Conservation (phyloP, 1,140 invertebrate species). For the Monomorium pharaonis region DNA sequence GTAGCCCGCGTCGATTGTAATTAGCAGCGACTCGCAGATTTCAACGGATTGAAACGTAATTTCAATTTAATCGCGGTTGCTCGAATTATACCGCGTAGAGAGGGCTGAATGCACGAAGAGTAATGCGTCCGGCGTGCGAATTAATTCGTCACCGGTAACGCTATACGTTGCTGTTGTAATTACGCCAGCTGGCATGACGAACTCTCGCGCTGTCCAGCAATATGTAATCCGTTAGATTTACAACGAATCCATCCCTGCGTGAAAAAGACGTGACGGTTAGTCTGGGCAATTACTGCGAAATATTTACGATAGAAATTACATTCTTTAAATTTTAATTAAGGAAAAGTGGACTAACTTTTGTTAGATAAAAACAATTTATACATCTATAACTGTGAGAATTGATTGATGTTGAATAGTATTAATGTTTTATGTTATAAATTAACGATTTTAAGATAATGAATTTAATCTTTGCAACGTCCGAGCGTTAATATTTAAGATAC, state of each 20-base stretch:
- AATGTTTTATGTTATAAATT: neutral
- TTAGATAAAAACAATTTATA: neutral
- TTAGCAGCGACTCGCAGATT: slow-evolving; percentile 29
- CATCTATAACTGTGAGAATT: neutral
- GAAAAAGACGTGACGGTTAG: neutral
- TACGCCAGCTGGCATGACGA: slow-evolving; percentile 45
- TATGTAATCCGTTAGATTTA: slow-evolving; percentile 2
- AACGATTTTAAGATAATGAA: neutral
- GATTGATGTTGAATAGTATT: neutral
- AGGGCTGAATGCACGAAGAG: slow-evolving; percentile 55
- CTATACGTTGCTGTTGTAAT: slow-evolving; percentile 37
- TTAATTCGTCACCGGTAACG: slow-evolving; percentile 56
- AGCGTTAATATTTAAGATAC: neutral
- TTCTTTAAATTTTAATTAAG: neutral
- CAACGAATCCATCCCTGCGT: neutral
- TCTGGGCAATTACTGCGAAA: neutral
- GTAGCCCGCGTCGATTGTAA: neutral
- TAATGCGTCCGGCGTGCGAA: slow-evolving; percentile 58
- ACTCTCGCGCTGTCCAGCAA: slow-evolving; percentile 3
- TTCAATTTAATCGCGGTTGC: slow-evolving; percentile 62
- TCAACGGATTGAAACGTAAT: slow-evolving; percentile 56
- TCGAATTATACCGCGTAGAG: slow-evolving; percentile 12
- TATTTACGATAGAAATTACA: neutral
- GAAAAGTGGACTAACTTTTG: neutral
- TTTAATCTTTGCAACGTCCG: neutral